Evolutionary conservation across 2,113 vertebrate species (phyloP), one percentile per base, ranked within the genome.

Genomic region (Polypterus bichir): DNA sequence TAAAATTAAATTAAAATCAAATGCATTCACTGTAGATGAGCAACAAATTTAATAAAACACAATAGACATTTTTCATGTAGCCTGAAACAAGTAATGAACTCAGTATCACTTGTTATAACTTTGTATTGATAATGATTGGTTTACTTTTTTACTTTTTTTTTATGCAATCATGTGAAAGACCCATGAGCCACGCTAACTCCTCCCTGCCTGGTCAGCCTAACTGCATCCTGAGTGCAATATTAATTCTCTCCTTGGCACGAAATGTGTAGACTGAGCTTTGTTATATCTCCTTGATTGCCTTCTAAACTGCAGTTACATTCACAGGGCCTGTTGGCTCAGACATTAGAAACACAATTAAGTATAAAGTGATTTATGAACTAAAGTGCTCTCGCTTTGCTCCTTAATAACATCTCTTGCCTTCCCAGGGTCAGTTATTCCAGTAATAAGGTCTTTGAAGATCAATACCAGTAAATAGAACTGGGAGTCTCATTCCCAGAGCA

Each of bases 341-440:
- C 49, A 51, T 51, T 51, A 51, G 49, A 51, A 51, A 51, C 6
- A 51, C 49, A 51, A 51, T 51, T 51, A 51, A 9, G 49, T 51
- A 7, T 51, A 51, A 51, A 6, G 49, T 51, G 49, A 51, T 51
- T 51, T 51, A 51, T 51, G 49, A 6, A 51, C 6, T 51, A 9
- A 51, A 51, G 49, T 51, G 49, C 49, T 51, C 27, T 27, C 27
- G 27, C 49, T 51, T 9, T 51, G 6, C 9, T 9, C 49, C 9
- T 7, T 51, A 7, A 6, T 9, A 51, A 7, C 6, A 9, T 9
- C 49, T 51, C 49, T 9, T 51, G 49, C 49, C 9, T 51, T 51
- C 2, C 49, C 49, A 7, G 49, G 49, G 54, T 55, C 54, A 55
- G 54, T 55, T 55, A 55, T 55, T 55, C 54, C 54, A 55, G 54